These are phyloP conservation scores for Poecilia latipinna DNA, from an alignment of 2,113 vertebrate species.

Conservation along the genomic window DNA sequence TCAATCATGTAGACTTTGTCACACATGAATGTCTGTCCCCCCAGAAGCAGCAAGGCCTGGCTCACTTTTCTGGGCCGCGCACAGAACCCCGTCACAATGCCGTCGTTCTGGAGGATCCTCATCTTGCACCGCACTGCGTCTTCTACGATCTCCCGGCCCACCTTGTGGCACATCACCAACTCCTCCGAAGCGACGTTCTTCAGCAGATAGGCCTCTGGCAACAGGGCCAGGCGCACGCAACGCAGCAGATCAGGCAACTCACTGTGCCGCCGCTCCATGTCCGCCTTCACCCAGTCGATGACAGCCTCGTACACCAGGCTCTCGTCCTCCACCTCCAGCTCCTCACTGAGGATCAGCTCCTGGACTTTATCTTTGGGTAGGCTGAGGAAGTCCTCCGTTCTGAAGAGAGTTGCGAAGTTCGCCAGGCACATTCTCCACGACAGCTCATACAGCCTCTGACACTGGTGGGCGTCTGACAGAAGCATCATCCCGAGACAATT, in stretches of 20 bases:
- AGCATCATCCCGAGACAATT: slow-evolving; percentile 90
- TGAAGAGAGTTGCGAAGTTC: slow-evolving; percentile 81
- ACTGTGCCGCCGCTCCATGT: slow-evolving; percentile 73
- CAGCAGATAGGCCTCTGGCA: slow-evolving; percentile 83
- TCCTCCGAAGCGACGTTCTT: slow-evolving; percentile 82
- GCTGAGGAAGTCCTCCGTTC: slow-evolving; percentile 83
- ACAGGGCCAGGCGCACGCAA: slow-evolving; percentile 83
- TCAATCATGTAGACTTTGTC: slow-evolving; percentile 88
- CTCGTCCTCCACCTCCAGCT: slow-evolving; percentile 87
- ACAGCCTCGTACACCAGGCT: slow-evolving; percentile 85
- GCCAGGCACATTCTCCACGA: slow-evolving; percentile 86
- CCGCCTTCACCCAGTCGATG: slow-evolving; percentile 85
- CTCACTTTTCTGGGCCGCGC: slow-evolving; percentile 85
- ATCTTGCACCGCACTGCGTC: slow-evolving; percentile 85
- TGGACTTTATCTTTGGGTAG: slow-evolving; percentile 84
- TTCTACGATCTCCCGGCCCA: slow-evolving; percentile 84
- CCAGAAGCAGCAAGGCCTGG: slow-evolving; percentile 85
- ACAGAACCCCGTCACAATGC: slow-evolving; percentile 84
- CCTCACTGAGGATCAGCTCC: slow-evolving; percentile 86
- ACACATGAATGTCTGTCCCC: slow-evolving; percentile 87
- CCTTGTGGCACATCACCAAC: slow-evolving; percentile 83
- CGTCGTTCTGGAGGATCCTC: slow-evolving; percentile 87
- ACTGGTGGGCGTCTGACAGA: slow-evolving; percentile 85
- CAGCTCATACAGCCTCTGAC: slow-evolving; percentile 83
- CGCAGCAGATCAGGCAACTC: slow-evolving; percentile 83